Evolutionary conservation across 1,140 invertebrate genomes (phyloP).

Genomic region (Lethrus apterus): DNA sequence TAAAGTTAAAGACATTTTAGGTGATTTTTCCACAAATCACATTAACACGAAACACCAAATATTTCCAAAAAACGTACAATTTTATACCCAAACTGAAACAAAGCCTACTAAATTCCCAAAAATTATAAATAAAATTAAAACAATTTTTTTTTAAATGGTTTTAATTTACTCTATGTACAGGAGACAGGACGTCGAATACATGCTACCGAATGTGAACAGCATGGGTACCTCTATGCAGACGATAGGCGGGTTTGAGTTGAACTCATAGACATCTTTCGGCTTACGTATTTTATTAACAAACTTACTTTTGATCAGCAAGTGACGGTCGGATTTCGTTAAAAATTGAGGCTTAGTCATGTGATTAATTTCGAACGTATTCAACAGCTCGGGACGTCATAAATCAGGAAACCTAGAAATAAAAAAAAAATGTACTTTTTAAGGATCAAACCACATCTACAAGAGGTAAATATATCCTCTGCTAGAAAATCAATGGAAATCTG

Average conservation of each 20-base stretch:
- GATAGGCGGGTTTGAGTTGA: slow-evolving; percentile 10
- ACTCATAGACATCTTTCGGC: slow-evolving; percentile 11
- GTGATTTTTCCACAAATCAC: too few species aligned
- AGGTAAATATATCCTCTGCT: too few species aligned
- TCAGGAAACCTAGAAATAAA: slow-evolving; percentile 48
- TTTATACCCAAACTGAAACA: too few species aligned
- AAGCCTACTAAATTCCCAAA: too few species aligned
- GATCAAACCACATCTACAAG: too few species aligned
- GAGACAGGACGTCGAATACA: slow-evolving; percentile 58
- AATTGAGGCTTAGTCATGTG: slow-evolving; percentile 35
- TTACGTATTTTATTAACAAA: slow-evolving; percentile 19
- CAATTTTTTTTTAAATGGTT: background rate
- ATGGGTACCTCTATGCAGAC: slow-evolving; percentile 52
- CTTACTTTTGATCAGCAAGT: slow-evolving; percentile 15
- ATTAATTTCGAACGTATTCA: slow-evolving; percentile 35
- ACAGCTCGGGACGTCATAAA: slow-evolving; percentile 53
- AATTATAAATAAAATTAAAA: too few species aligned
- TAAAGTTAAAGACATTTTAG: too few species aligned
- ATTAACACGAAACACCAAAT: too few species aligned
- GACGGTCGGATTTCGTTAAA: slow-evolving; percentile 27
- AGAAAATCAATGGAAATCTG: too few species aligned
- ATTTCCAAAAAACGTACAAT: too few species aligned
- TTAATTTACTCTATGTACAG: slow-evolving; percentile 52
- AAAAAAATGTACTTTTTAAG: too few species aligned
- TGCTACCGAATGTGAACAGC: slow-evolving; percentile 55